phyloP scores from a whole-genome alignment of 2,113 vertebrate species.

The Sarotherodon lohbergeri region DNA sequence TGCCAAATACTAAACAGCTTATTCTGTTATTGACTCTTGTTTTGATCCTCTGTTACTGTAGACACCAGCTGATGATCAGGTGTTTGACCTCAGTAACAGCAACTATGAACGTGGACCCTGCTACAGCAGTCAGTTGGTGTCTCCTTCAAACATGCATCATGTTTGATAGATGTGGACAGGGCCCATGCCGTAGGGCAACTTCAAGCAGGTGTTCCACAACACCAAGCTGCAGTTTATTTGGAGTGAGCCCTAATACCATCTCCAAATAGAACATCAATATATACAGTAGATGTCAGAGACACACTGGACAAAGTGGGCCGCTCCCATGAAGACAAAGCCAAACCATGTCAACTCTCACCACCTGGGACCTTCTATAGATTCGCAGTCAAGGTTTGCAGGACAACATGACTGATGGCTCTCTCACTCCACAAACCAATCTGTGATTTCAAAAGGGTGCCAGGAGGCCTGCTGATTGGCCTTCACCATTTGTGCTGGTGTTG shows the following conservation, averaged over 20 bases:
- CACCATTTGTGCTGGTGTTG: neutral
- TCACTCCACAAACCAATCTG: neutral
- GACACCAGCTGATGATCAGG: neutral
- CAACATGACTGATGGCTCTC: neutral
- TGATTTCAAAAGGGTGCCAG: neutral
- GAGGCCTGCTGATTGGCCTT: neutral
- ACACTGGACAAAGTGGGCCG: neutral
- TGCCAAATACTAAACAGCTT: neutral
- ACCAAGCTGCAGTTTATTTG: neutral
- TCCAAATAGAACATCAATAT: accelerated
- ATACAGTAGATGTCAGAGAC: neutral
- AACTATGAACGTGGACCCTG: neutral
- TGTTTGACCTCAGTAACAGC: neutral
- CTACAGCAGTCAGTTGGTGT: neutral
- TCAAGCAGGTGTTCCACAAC: neutral
- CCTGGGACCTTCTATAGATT: neutral
- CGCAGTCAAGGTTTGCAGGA: neutral
- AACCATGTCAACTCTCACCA: neutral
- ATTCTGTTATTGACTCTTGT: neutral
- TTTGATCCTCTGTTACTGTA: neutral
- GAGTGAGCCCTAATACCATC: neutral
- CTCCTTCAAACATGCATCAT: neutral
- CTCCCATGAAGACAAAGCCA: neutral
- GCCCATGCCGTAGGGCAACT: neutral
- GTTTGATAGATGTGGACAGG: neutral